Conservation (phyloP, 2,888 invertebrate species). For the Agapostemon virescens region DNA sequence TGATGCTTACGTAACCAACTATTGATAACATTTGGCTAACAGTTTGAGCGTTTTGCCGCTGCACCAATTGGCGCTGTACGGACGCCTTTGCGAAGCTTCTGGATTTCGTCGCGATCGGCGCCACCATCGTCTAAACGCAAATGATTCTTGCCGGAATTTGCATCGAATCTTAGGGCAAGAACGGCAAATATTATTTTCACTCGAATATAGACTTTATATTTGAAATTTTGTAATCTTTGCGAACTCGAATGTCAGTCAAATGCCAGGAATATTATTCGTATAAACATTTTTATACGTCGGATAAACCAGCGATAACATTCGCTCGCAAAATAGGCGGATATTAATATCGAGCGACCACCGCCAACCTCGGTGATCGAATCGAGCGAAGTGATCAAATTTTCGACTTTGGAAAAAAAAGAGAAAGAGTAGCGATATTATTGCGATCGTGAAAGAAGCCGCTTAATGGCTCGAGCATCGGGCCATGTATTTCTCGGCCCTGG, state of each 20-base stretch:
- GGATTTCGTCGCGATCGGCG: too few relatives aligned
- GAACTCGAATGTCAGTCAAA: background rate
- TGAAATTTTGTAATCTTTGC: background rate
- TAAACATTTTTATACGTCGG: too few relatives aligned
- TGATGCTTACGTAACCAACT: background rate
- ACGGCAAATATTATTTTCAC: background rate
- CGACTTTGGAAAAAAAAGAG: constrained; percentile 27
- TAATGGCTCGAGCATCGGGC: constrained; percentile 71
- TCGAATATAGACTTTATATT: background rate
- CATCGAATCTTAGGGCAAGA: background rate
- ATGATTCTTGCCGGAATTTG: too few relatives aligned
- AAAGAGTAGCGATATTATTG: constrained; percentile 54
- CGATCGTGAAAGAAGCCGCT: constrained; percentile 64
- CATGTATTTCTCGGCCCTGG: constrained; percentile 69
- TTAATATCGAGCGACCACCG: background rate
- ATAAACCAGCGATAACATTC: background rate
- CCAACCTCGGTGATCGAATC: too few relatives aligned
- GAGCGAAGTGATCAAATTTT: constrained; percentile 2
- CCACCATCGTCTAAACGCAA: too few relatives aligned
- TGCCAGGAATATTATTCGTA: too few relatives aligned
- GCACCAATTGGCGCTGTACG: background rate
- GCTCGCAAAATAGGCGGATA: background rate
- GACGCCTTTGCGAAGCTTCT: background rate
- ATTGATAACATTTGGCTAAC: background rate
- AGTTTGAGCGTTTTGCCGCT: background rate